Conservation (phyloP, 2,113 vertebrate genomes). For the Thryonomys swinderianus region DNA sequence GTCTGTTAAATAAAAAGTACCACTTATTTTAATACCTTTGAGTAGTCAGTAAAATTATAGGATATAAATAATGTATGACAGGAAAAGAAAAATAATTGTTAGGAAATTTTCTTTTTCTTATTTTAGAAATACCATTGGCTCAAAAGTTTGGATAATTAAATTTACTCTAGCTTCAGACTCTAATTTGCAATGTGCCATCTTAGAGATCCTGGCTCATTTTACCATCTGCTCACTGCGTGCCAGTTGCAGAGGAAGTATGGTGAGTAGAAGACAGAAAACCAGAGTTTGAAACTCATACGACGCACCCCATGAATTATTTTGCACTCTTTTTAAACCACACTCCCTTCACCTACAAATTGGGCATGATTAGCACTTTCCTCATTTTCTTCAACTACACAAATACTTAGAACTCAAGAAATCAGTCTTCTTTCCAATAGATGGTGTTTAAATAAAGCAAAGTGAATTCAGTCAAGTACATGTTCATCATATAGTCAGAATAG, state of each 20-base stretch:
- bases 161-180: conserved; percentile 68
- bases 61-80: background rate
- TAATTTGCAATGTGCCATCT: background rate
- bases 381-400: background rate
- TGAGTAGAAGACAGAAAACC: conserved; percentile 1
- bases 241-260: background rate
- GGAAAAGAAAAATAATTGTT: background rate
- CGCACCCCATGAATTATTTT: background rate
- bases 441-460: background rate
- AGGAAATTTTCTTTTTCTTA: background rate
- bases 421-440: background rate
- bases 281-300: conserved; percentile 11
- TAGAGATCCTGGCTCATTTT: background rate
- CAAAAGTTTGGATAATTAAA: conserved; percentile 39
- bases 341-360: background rate
- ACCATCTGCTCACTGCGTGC: background rate
- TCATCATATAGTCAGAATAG: background rate
- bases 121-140: conserved; percentile 37
- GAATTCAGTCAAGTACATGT: conserved; percentile 6
- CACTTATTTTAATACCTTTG: background rate
- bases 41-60: background rate
- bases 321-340: background rate
- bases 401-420: background rate
- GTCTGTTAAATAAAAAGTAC: background rate
- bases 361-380: background rate